A percentile compares a stretch with the other conserved stretches of the same genome.
Conservation (phyloP, 2,113 vertebrate genomes). For the Cryptomyrus ogoouensis region DNA sequence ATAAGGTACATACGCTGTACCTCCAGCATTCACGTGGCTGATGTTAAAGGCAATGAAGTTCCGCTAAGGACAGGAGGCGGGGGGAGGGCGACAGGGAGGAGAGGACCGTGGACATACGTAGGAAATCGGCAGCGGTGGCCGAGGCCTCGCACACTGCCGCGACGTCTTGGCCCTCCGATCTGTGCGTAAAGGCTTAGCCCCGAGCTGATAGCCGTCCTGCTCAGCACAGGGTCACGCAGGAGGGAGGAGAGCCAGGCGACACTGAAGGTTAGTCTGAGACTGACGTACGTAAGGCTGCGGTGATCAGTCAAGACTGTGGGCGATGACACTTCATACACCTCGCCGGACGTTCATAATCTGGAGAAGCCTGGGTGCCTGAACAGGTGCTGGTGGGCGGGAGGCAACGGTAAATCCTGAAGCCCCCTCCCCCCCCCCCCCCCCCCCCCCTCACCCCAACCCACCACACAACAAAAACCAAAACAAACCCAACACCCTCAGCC, state of each 20-base stretch:
- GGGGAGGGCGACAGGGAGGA: constrained; percentile 43
- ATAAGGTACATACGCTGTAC: constrained; percentile 64
- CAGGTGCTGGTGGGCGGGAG: neutral
- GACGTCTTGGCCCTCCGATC: constrained; percentile 80
- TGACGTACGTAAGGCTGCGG: constrained; percentile 77
- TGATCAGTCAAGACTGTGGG: constrained; percentile 69
- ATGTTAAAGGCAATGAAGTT: constrained; percentile 72
- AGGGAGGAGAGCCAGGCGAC: constrained; percentile 56
- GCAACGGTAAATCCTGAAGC: neutral
- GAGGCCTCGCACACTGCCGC: constrained; percentile 66
- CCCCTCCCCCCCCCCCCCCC: neutral
- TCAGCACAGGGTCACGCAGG: constrained; percentile 64
- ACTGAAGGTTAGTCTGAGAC: constrained; percentile 61
- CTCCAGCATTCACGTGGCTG: constrained; percentile 60
- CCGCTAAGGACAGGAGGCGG: neutral
- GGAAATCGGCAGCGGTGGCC: constrained; percentile 73
- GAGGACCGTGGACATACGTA: constrained; percentile 65
- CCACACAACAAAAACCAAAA: no score
- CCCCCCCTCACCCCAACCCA: no score
- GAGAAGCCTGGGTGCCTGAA: constrained; percentile 26
- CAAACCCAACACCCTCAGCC: no score
- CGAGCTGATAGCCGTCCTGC: constrained; percentile 64
- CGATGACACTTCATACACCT: constrained; percentile 26
- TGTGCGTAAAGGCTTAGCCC: constrained; percentile 64
- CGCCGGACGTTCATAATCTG: constrained; percentile 51